Conservation (phyloP, 2,113 vertebrate genomes). For the Lepisosteus oculatus region DNA sequence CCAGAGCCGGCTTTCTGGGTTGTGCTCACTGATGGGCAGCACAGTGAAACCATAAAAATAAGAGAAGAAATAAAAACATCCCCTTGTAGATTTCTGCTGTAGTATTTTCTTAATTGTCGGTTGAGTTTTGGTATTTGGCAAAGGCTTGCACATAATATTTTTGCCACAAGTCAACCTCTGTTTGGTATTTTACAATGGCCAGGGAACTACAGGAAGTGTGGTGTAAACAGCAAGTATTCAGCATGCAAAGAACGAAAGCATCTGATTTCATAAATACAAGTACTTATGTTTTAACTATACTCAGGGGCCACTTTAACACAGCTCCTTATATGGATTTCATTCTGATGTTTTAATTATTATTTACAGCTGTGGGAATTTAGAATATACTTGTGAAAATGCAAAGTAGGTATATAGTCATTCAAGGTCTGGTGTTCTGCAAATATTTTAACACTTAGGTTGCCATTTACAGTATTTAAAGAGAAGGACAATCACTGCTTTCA, state of each 20-base stretch:
- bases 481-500: too few species aligned
- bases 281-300: neutral
- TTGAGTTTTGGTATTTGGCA: neutral
- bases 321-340: neutral
- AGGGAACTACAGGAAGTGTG: neutral
- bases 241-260: neutral
- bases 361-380: neutral
- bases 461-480: too few species aligned
- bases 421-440: too few species aligned
- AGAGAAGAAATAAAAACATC: neutral
- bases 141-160: neutral
- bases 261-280: neutral
- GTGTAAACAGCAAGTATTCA: neutral
- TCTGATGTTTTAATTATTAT: neutral
- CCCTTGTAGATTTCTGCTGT: neutral
- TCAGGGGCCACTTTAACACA: neutral
- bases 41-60: neutral
- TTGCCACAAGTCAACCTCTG: neutral
- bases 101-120: neutral
- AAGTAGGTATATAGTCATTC: too few species aligned
- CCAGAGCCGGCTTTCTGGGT: neutral
- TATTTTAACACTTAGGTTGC: too few species aligned
- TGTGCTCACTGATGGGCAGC: constrained; percentile 1
- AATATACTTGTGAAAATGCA: neutral
- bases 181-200: neutral